These are phyloP conservation scores for Drosophila virilis DNA, from an alignment of 1,140 invertebrate species.

Conservation along the genomic window DNA sequence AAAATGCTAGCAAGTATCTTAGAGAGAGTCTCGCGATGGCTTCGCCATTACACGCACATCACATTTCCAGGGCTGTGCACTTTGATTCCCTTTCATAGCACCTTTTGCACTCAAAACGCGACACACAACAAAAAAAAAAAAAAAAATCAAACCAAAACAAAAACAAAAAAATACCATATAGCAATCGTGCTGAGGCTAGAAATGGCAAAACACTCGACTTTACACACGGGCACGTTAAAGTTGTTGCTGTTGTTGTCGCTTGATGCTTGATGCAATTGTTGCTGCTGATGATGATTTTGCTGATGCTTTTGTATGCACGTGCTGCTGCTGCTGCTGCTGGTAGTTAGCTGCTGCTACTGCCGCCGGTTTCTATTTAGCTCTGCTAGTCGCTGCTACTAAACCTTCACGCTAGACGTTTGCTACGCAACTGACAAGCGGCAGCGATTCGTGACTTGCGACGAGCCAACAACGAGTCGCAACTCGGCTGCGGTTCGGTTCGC, in stretches of 20 bases:
- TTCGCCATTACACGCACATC: slow-evolving; percentile 2
- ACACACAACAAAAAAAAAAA: slow-evolving; percentile 46
- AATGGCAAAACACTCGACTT: slow-evolving; percentile 30
- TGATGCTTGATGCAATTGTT: slow-evolving; percentile 22
- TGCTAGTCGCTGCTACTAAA: slow-evolving; percentile 45
- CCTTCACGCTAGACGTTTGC: slow-evolving; percentile 72
- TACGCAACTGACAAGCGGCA: slow-evolving; percentile 65
- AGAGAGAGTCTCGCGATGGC: slow-evolving; percentile 22
- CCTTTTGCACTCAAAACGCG: slow-evolving; percentile 56
- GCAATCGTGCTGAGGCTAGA: slow-evolving; percentile 14
- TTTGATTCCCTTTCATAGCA: slow-evolving; percentile 55
- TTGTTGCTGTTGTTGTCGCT: slow-evolving; percentile 19
- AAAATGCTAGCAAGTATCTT: slow-evolving; percentile 17
- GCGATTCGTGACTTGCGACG: slow-evolving; percentile 23
- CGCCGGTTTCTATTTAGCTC: slow-evolving; percentile 11
- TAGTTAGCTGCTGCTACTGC: slow-evolving; percentile 35
- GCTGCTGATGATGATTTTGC: slow-evolving; percentile 13
- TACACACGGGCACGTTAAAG: slow-evolving; percentile 24
- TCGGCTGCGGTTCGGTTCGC: slow-evolving; percentile 33
- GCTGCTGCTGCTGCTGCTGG: slow-evolving; percentile 29
- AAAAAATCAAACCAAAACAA: slow-evolving; percentile 32
- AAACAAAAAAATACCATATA: slow-evolving; percentile 10
- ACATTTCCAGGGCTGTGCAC: slow-evolving; percentile 42
- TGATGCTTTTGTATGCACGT: slow-evolving; percentile 26
- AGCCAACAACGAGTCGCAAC: slow-evolving; percentile 4